A percentile compares a stretch with the other conserved stretches of the same genome.
Conservation (phyloP, 2,113 vertebrate genomes). For the Corvus hawaiiensis region DNA sequence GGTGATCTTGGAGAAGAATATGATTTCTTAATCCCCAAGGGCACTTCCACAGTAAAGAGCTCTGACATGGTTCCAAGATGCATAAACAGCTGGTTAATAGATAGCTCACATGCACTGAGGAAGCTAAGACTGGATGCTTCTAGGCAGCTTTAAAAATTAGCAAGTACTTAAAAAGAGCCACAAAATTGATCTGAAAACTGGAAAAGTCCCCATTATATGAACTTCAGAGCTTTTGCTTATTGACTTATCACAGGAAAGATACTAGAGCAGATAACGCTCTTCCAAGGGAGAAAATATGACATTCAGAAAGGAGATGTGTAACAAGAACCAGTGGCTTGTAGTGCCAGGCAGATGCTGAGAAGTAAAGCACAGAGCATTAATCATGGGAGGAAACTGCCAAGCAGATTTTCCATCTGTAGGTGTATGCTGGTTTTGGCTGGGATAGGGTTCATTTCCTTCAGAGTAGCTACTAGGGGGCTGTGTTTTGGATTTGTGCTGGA, state of each 20-base stretch:
- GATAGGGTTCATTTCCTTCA: background rate
- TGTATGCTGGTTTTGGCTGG: background rate
- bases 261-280: background rate
- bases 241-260: background rate
- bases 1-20: background rate
- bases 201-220: background rate
- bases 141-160: background rate
- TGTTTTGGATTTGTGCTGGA: background rate
- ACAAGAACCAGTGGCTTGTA: background rate
- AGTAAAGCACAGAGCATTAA: background rate
- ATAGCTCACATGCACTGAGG: background rate
- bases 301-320: background rate
- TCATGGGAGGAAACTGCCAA: background rate
- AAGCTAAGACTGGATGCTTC: background rate
- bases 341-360: background rate
- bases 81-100: background rate
- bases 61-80: background rate
- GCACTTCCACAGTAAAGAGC: background rate
- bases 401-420: background rate
- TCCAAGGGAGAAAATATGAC: background rate
- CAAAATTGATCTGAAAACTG: background rate
- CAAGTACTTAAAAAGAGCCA: background rate
- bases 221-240: background rate
- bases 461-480: fast-evolving
- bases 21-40: background rate